Conservation (phyloP, 2,888 invertebrate species). For the Bombylius major region DNA sequence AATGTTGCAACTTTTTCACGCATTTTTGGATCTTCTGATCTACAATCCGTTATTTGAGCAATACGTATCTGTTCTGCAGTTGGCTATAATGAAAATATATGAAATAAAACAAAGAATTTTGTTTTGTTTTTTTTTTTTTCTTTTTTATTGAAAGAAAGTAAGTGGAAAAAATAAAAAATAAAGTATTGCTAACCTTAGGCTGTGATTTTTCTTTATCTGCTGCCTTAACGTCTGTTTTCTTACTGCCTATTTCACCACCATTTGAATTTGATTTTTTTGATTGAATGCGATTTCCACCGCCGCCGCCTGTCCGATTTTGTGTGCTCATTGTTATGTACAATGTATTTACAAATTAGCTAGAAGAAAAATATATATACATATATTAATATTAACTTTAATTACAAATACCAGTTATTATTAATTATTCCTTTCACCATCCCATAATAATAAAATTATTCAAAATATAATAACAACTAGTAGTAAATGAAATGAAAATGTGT, state of each 20-base stretch:
- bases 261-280: slow-evolving; percentile 31
- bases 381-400: neutral
- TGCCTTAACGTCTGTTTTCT: slow-evolving; percentile 45
- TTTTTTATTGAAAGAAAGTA: neutral
- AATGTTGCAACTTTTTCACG: slow-evolving; percentile 63
- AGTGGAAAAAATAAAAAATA: neutral
- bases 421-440: too few species aligned
- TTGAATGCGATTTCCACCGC: slow-evolving; percentile 31
- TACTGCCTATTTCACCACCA: slow-evolving; percentile 31
- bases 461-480: too few species aligned
- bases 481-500: too few species aligned
- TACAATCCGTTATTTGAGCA: slow-evolving; percentile 66
- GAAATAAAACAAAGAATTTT: neutral
- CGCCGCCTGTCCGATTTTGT: slow-evolving; percentile 36
- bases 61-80: slow-evolving; percentile 76
- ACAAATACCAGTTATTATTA: too few species aligned
- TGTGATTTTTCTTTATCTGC: slow-evolving; percentile 46
- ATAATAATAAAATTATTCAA: too few species aligned
- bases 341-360: slow-evolving; percentile 15
- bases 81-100: slow-evolving; percentile 40
- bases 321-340: slow-evolving; percentile 32
- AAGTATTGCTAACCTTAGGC: slow-evolving; percentile 34
- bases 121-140: too few species aligned
- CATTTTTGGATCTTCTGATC: slow-evolving; percentile 48
- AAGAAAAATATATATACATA: neutral